Evolutionary conservation across 2,888 invertebrate genomes (phyloP).

Genomic region (Ichneumoninae sp.): DNA sequence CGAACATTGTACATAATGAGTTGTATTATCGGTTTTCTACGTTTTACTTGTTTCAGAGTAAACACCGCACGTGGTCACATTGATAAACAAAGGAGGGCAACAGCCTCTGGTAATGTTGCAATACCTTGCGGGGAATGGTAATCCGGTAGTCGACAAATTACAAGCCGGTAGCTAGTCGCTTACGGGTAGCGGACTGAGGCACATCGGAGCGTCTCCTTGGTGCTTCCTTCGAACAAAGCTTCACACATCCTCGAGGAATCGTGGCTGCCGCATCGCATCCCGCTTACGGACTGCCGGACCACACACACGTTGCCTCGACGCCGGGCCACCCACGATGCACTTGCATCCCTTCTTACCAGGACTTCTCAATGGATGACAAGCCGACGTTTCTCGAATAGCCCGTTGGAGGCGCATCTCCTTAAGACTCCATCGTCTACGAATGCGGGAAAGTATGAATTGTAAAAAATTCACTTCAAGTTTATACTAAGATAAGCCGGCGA

Average conservation of each 20-base stretch:
- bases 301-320: conserved; percentile 75
- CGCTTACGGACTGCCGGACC: conserved; percentile 75
- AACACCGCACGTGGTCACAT: conserved; percentile 55
- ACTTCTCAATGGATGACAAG: conserved; percentile 61
- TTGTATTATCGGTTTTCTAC: conserved; percentile 10
- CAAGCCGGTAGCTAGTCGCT: conserved; percentile 30
- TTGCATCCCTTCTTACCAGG: conserved; percentile 54
- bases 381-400: conserved; percentile 54
- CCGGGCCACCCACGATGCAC: conserved; percentile 79
- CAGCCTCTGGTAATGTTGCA: conserved; percentile 25
- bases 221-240: conserved; percentile 73
- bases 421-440: conserved; percentile 16
- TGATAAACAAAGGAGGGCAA: conserved; percentile 63
- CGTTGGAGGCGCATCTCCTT: conserved; percentile 58
- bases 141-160: conserved; percentile 32
- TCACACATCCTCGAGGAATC: conserved; percentile 74
- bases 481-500: background rate
- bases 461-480: background rate
- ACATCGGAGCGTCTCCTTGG: conserved; percentile 70
- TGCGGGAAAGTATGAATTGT: conserved; percentile 28
- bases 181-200: conserved; percentile 42
- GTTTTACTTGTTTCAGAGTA: conserved; percentile 19
- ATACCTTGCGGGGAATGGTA: conserved; percentile 53
- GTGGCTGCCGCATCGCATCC: conserved; percentile 72
- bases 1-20: background rate